These are phyloP conservation scores for Smithornis capensis DNA, from an alignment of 2,113 vertebrate genomes.

Conservation along the genomic window DNA sequence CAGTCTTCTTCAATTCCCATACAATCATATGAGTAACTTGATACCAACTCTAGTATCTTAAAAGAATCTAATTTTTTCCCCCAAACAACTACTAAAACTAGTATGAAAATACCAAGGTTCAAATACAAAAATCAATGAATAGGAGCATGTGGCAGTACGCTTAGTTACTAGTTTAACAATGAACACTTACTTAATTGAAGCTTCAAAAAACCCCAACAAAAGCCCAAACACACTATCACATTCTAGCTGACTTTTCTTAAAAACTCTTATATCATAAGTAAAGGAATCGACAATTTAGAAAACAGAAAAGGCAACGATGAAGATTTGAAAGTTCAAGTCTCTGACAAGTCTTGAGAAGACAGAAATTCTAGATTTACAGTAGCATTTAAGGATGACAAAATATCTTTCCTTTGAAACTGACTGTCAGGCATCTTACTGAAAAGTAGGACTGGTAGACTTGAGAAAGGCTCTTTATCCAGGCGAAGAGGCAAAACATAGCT, in stretches of 20 bases:
- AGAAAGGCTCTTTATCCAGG: background rate
- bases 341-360: background rate
- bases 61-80: background rate
- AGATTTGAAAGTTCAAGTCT: background rate
- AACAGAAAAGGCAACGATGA: background rate
- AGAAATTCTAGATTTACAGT: background rate
- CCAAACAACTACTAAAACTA: background rate
- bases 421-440: background rate
- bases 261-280: background rate
- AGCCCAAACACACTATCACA: background rate
- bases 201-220: background rate
- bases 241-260: background rate
- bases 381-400: background rate
- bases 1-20: background rate
- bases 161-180: background rate
- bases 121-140: background rate
- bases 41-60: background rate
- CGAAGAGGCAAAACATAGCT: background rate
- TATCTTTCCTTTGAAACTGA: background rate
- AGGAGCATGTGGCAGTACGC: background rate
- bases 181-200: background rate
- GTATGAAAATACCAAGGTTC: background rate
- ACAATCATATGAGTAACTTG: background rate
- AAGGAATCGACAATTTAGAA: background rate
- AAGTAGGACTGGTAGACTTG: background rate